phyloP scores from a whole-genome alignment of 2,113 vertebrate genomes.

The Callocephalon fimbriatum region DNA sequence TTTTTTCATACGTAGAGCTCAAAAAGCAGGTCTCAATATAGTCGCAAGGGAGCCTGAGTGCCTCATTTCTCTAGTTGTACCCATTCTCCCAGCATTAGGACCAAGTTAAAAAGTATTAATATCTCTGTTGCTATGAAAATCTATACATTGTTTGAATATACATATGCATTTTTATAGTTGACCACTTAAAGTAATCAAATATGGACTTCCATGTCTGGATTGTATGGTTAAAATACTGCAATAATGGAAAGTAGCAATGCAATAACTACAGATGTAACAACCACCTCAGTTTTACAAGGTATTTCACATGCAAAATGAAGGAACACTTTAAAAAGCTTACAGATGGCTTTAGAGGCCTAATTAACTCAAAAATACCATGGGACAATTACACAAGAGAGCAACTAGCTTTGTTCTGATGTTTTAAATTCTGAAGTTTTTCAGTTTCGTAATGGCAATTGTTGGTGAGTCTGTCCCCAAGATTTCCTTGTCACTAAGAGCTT shows the following conservation, averaged over 20 bases:
- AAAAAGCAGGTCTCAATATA: background rate
- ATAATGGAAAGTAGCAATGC: background rate
- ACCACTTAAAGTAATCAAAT: background rate
- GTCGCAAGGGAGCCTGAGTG: accelerated
- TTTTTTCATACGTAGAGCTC: background rate
- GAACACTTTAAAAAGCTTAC: background rate
- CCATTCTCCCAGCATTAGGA: background rate
- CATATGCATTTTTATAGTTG: background rate
- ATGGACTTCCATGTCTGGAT: background rate
- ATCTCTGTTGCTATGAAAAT: background rate
- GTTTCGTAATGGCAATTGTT: background rate
- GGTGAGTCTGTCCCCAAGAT: background rate
- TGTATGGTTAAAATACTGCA: background rate
- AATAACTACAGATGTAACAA: background rate
- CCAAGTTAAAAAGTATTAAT: background rate
- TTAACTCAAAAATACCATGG: background rate
- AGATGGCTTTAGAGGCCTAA: background rate
- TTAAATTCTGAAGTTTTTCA: background rate
- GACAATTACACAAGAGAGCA: background rate
- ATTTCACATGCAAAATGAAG: background rate
- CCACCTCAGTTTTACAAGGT: background rate
- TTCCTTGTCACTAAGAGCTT: background rate
- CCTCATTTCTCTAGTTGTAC: background rate
- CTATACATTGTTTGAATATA: background rate
- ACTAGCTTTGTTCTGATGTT: background rate